Percentiles rank a stretch among this genome's conserved stretches.
Evolutionary conservation across 2,113 vertebrate species (phyloP).

Genomic region (Chiloscyllium plagiosum): DNA sequence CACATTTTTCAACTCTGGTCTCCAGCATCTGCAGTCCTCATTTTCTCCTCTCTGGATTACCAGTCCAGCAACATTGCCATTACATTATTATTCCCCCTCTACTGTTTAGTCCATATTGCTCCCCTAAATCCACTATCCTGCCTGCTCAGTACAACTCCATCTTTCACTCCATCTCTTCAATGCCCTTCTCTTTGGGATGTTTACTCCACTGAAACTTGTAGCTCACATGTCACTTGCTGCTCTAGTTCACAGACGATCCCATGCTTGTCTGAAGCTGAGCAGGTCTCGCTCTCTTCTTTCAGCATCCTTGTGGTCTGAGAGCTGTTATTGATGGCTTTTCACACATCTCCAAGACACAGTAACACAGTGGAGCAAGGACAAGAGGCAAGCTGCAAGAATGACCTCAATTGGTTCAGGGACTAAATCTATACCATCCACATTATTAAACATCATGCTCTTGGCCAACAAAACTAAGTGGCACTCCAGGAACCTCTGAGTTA

Average conservation of each 20-base stretch:
- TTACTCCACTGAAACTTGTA: neutral
- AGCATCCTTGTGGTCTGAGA: no score
- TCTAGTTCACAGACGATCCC: neutral
- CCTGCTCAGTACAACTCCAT: no score
- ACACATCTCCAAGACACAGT: neutral
- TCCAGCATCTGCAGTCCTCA: no score
- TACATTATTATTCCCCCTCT: no score
- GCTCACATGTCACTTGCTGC: neutral
- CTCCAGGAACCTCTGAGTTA: neutral
- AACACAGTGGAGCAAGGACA: neutral
- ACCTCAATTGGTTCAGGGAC: neutral
- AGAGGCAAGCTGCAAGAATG: neutral
- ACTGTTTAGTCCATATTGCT: no score
- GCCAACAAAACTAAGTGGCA: no score
- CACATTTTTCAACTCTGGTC: no score
- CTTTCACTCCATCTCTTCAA: no score
- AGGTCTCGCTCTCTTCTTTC: neutral
- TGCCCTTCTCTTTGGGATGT: neutral
- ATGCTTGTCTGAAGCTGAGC: neutral
- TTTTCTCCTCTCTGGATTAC: no score
- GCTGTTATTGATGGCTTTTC: neutral
- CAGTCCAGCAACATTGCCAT: no score
- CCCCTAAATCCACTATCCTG: no score
- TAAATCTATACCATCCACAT: neutral
- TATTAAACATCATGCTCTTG: neutral